phyloP scores from a whole-genome alignment of 2,888 invertebrate genomes.

The Ormyrus pomaceus region DNA sequence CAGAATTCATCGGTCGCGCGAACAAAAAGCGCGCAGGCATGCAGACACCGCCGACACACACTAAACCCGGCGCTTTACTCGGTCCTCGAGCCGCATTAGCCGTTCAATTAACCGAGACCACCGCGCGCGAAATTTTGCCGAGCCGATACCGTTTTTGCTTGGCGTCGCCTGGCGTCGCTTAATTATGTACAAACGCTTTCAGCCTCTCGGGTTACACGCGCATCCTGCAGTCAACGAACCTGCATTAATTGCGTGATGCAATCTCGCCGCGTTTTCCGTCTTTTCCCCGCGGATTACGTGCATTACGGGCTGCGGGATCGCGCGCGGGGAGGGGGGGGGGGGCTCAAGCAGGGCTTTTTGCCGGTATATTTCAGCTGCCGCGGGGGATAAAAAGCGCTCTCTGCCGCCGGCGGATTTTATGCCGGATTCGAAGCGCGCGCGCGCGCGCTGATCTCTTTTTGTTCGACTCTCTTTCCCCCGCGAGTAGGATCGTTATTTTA shows the following conservation, averaged over 20 bases:
- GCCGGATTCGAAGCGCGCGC: too few species aligned
- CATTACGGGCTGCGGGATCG: neutral
- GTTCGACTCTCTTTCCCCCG: too few species aligned
- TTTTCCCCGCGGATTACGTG: conserved; percentile 1
- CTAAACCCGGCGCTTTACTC: too few species aligned
- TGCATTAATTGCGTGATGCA: conserved; percentile 73
- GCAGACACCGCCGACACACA: too few species aligned
- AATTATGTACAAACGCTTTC: neutral
- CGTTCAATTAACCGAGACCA: too few species aligned
- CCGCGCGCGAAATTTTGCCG: conserved; percentile 17
- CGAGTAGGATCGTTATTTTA: too few species aligned
- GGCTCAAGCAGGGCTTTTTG: neutral
- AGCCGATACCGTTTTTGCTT: conserved; percentile 31
- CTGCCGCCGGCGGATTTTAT: too few species aligned
- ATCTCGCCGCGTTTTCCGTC: conserved; percentile 57
- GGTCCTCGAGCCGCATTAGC: too few species aligned
- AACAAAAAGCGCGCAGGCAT: neutral
- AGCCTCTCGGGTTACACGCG: conserved; percentile 45
- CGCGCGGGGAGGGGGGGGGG: neutral
- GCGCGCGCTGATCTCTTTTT: too few species aligned
- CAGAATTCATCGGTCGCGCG: neutral
- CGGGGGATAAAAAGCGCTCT: neutral
- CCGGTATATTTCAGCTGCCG: neutral
- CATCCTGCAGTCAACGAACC: conserved; percentile 68
- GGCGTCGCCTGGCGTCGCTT: too few species aligned